phyloP scores from a whole-genome alignment of 2,113 vertebrate species.

The Tetrao urogallus region DNA sequence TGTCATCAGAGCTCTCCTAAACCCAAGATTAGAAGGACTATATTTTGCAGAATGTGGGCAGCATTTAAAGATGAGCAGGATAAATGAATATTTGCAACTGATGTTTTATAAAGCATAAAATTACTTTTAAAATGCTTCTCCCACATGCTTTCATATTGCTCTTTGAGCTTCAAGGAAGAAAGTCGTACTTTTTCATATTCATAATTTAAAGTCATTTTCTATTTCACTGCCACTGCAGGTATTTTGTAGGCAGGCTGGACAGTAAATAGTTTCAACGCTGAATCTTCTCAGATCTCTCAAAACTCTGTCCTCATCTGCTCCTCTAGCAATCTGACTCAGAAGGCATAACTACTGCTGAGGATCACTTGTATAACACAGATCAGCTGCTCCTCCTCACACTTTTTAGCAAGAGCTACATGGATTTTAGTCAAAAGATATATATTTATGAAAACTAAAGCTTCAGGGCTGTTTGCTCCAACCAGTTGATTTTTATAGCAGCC shows the following conservation, averaged over 20 bases:
- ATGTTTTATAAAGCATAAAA: constrained; percentile 56
- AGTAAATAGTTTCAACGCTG: background rate
- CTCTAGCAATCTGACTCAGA: background rate
- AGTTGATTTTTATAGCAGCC: background rate
- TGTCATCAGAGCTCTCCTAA: constrained; percentile 31
- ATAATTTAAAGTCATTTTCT: constrained; percentile 49
- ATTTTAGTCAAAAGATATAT: background rate
- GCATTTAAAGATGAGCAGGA: constrained; percentile 27
- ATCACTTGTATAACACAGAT: background rate
- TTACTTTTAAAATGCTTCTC: constrained; percentile 34
- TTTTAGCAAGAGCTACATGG: background rate
- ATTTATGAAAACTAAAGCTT: background rate
- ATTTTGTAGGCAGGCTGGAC: background rate
- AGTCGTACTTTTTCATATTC: constrained; percentile 20
- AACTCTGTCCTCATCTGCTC: background rate
- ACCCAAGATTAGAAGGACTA: constrained; percentile 10
- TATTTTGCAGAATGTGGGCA: background rate
- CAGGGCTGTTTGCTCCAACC: background rate
- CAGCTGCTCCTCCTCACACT: background rate
- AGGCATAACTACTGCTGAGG: background rate
- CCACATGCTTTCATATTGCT: background rate
- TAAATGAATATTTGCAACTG: constrained; percentile 42
- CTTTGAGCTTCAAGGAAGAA: constrained; percentile 27
- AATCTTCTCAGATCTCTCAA: background rate
- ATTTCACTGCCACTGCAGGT: background rate